A percentile compares a stretch with the other conserved stretches of the same genome.
Evolutionary conservation across 2,888 invertebrate species (phyloP).

Genomic region (Lepidochrysops patricia): DNA sequence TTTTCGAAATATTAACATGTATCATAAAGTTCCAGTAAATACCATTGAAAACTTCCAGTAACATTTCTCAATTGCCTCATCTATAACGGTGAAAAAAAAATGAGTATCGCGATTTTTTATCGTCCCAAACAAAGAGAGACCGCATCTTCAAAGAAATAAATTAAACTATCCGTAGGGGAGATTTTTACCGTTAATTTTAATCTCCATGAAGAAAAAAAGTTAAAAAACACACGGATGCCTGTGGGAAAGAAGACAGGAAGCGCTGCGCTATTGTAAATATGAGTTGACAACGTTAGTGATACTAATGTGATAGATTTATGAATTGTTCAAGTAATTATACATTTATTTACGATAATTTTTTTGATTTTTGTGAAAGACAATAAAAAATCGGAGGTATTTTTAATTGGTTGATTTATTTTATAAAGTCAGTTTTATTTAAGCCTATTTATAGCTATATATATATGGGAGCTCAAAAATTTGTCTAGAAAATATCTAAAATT

Average conservation of each 20-base stretch:
- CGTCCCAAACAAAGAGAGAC: conserved; percentile 54
- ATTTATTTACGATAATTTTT: conserved; percentile 13
- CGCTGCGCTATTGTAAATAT: conserved; percentile 60
- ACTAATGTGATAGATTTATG: conserved; percentile 60
- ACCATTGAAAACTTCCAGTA: no score
- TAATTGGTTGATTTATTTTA: no score
- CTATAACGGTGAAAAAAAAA: background rate
- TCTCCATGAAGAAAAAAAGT: conserved; percentile 54
- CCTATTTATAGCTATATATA: no score
- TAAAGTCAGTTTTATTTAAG: no score
- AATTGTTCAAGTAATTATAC: conserved; percentile 14
- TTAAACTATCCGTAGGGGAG: conserved; percentile 70
- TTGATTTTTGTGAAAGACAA: no score
- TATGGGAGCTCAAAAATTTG: no score
- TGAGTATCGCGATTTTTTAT: conserved; percentile 32
- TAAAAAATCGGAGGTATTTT: no score
- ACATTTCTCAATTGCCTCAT: background rate
- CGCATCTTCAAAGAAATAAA: conserved; percentile 68
- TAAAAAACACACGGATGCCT: conserved; percentile 54
- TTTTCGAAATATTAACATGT: no score
- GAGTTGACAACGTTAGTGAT: conserved; percentile 56
- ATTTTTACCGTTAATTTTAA: conserved; percentile 69
- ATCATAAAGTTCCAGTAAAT: no score
- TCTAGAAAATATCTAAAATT: no score
- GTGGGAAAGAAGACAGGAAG: conserved; percentile 69